These are phyloP conservation scores for Misgurnus mizolepis DNA, from an alignment of 2,113 vertebrate species.

Conservation along the genomic window DNA sequence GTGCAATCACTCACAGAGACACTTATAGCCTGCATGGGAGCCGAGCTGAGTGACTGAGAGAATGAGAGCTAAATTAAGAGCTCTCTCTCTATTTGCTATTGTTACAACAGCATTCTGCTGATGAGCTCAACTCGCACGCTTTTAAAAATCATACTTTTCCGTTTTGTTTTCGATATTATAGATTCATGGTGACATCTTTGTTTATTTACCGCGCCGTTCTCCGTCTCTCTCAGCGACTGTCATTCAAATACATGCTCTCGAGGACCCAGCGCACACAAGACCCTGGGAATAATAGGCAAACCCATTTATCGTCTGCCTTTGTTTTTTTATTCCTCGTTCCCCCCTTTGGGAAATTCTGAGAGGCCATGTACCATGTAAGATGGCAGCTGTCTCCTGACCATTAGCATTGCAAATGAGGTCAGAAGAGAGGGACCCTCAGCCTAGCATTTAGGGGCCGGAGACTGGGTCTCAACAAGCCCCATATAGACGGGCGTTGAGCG, in stretches of 20 bases:
- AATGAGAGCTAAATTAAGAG: conserved; percentile 61
- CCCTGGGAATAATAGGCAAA: conserved; percentile 71
- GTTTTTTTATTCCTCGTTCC: conserved; percentile 57
- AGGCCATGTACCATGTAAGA: conserved; percentile 63
- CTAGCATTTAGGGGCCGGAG: conserved; percentile 50
- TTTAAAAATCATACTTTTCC: conserved; percentile 40
- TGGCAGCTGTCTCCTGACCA: conserved; percentile 73
- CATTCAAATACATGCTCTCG: conserved; percentile 75
- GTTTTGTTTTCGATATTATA: conserved; percentile 42
- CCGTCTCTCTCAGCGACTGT: conserved; percentile 58
- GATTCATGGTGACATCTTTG: conserved; percentile 26
- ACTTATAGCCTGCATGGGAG: conserved; percentile 49
- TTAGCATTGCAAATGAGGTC: conserved; percentile 77
- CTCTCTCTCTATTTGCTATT: conserved; percentile 49
- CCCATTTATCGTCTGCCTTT: conserved; percentile 74
- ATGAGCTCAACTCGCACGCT: conserved; percentile 52
- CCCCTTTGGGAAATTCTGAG: conserved; percentile 51
- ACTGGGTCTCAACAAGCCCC: conserved; percentile 30
- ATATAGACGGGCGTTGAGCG: conserved; percentile 18
- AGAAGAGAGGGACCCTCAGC: conserved; percentile 53
- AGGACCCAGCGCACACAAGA: conserved; percentile 67
- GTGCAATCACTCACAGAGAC: conserved; percentile 50
- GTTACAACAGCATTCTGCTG: conserved; percentile 49
- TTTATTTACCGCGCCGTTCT: conserved; percentile 44
- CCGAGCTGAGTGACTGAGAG: conserved; percentile 32